Conservation (phyloP, 2,797 vertebrate species). For the Cetoscarus ocellatus region DNA sequence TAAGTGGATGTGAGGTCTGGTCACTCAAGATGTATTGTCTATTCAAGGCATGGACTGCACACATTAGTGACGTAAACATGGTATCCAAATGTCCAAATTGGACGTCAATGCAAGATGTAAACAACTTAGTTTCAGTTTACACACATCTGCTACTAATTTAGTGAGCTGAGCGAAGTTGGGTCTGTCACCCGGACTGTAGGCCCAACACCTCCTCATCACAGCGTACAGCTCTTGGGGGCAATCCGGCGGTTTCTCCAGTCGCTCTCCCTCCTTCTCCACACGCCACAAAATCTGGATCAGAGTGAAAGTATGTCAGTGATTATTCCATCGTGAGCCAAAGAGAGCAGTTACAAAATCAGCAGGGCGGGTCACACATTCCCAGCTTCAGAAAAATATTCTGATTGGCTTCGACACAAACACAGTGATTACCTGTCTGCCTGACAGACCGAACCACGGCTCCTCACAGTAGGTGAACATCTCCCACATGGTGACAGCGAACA, state of each 20-base stretch:
- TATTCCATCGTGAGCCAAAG: slow-evolving; percentile 26
- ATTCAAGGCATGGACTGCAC: no score
- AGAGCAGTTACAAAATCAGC: not conserved
- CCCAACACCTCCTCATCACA: slow-evolving; percentile 90
- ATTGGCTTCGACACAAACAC: not conserved
- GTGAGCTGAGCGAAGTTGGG: slow-evolving; percentile 85
- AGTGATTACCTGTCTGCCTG: slow-evolving; percentile 84
- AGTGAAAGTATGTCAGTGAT: slow-evolving; percentile 4
- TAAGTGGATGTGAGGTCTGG: no score
- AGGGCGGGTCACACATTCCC: slow-evolving; percentile 55
- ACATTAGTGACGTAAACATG: no score
- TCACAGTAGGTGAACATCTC: slow-evolving; percentile 94
- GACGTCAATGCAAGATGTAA: no score
- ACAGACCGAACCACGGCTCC: slow-evolving; percentile 91
- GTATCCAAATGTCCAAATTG: no score
- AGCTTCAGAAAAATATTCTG: not conserved
- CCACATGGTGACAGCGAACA: slow-evolving; percentile 93
- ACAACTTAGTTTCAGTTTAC: slow-evolving; percentile 12
- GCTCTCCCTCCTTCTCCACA: slow-evolving; percentile 86
- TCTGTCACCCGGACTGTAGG: slow-evolving; percentile 81
- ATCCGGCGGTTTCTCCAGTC: slow-evolving; percentile 85
- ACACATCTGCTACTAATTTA: slow-evolving; percentile 85
- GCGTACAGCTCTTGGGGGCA: slow-evolving; percentile 88
- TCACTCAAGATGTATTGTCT: no score
- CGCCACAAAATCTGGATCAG: slow-evolving; percentile 83